Base-by-base conservation (phyloP, 2,113 vertebrate species). In the Zosterops pallidus region DNA sequence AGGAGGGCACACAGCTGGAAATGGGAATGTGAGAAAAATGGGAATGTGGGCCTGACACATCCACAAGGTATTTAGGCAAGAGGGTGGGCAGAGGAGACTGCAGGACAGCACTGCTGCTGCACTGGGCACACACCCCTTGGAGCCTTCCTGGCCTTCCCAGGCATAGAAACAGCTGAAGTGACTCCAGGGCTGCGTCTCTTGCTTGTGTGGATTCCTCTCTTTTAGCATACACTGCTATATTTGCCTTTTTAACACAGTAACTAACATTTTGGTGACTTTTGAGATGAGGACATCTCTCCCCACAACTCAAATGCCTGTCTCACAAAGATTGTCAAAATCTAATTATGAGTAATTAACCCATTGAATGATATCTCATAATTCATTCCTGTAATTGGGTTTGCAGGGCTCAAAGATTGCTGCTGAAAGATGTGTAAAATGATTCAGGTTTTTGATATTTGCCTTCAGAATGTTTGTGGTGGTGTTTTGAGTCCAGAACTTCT, bases 261-360 rank as follows among this genome's bases (percentile, higher is more conserved):
- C 20, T 39, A 11, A 69, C 22, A 24, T 57, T 63, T 21, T 28
- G 53, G 67, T 56, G 28, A 13, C 56, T 63, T 79, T 19, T 23
- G 19, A 57, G 53, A 52, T 7, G 22, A 47, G 78, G 64, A 31
- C 22, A 49, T 50, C 35, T 39, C 44, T 71, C 33, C 25, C 1
- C 44, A 12, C 3, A 18, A 93, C 46, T 85, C 57, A 89, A 59
- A 85, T 57, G 74, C 23, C 28, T 9, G 2, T 89, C 57, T 87
- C 16, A 37, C 49, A 55, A 69, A 56, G 69, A 56, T 5, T 11
- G 81, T 94, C 67, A 60, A 74, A 60, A 94, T 89, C 35, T 83
- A 92, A 92, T 91, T 95, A 86, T 26, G 57, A 60, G 37, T 79
- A 97, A 75, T 65, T 94, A 88, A 62, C 12, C 76, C 39, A 39